Evolutionary conservation across 2,888 invertebrate species (phyloP), one percentile per base, ranked within the genome.

Genomic region (Spilarctia lutea): DNA sequence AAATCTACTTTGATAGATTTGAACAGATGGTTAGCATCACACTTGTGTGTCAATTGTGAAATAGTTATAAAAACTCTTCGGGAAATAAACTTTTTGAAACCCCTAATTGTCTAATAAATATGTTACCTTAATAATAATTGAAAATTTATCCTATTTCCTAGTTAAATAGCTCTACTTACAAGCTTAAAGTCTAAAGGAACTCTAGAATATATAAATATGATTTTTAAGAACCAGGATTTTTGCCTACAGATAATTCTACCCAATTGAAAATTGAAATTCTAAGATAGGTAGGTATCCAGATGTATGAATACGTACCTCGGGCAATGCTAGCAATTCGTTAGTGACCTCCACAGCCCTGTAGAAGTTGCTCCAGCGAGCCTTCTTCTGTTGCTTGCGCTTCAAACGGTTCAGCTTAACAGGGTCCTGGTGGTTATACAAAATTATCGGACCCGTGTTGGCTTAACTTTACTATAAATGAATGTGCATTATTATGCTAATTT

Each of bases 351-450:
- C 91, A 60, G 89, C 85, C 79, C 90, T 90, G 85, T 96, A 95
- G 88, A 91, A 96, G 88, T 94, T 94, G 83, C 94, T 94, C 96
- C 96, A 96, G 63, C 96, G 92, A 42, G 92, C 91, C 82, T 94
- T 96, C 90, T 94, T 94, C 87, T 94, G 94, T 69, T 91, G 91
- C 81, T 94, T 95, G 79, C 94, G 93, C 81, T 92, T 94, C 84
- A 93, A 86, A 76, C 93, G 94, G 75, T 92, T 92, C 79, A 91
- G 88, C 86, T 87, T 93, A 68, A 95, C 89, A 0, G 95, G 95
- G 81, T 95, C 91, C 95, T 96, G 87, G 73, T 75, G 63, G 70
- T 68, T 68, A 66, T 13, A 72, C n/a, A 72, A 66, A 52, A 33
- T 65, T 71, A 71, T 71, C 30, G 30, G 30, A 42, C 70, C 52